Evolutionary conservation across 1,140 invertebrate genomes (phyloP).

Genomic region (Drosophila varians): DNA sequence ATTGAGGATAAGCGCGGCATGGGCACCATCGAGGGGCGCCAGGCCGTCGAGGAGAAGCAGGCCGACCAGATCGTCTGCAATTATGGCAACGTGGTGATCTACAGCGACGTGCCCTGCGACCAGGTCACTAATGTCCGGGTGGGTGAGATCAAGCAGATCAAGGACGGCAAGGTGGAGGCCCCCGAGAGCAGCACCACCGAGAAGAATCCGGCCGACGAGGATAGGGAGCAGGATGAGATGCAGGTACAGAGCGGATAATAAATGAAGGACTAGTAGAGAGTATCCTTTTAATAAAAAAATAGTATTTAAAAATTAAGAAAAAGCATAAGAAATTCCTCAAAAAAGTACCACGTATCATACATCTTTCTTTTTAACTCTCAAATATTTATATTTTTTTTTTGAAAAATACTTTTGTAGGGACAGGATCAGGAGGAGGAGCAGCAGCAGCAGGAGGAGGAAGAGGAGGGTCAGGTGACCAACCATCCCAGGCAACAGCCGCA

Average conservation of each 20-base stretch:
- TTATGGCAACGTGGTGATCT: constrained; percentile 75
- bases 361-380: no score
- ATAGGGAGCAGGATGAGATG: not conserved
- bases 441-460: constrained; percentile 8
- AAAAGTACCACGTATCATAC: no score
- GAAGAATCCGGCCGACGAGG: not conserved
- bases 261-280: no score
- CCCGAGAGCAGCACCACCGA: constrained; percentile 1
- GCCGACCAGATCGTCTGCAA: constrained; percentile 64
- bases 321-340: no score
- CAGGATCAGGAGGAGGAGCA: constrained; percentile 19
- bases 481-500: constrained; percentile 26
- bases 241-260: no score
- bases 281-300: no score
- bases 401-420: no score
- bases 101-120: constrained; percentile 79
- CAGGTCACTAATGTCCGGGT: constrained; percentile 68
- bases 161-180: constrained; percentile 6
- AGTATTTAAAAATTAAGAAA: no score
- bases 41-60: constrained; percentile 27
- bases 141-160: constrained; percentile 46
- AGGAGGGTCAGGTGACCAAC: not conserved
- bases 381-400: no score
- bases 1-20: constrained; percentile 67
- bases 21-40: constrained; percentile 68